A percentile compares a stretch with the other conserved stretches of the same genome.
phyloP scores from a whole-genome alignment of 2,113 vertebrate genomes.

The Ranitomeya imitator region DNA sequence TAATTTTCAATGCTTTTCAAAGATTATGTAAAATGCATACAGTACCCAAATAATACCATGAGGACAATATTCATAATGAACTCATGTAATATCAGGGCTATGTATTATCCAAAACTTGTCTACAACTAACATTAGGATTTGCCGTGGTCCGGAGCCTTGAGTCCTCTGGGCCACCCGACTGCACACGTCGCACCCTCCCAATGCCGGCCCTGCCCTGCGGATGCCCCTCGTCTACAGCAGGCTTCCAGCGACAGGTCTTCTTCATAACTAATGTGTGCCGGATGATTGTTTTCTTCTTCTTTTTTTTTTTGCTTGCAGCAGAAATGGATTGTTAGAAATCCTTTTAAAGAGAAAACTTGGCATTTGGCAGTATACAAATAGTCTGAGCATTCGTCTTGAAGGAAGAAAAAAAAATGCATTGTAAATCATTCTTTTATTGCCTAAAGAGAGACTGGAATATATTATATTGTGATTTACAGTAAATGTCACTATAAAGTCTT shows the following conservation, averaged over 20 bases:
- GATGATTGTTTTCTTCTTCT: neutral
- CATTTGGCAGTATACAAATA: slow-evolving; percentile 72
- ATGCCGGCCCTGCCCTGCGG: neutral
- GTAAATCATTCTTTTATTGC: slow-evolving; percentile 64
- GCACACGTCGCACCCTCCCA: neutral
- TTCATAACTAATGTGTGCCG: slow-evolving; percentile 1
- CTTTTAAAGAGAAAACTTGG: slow-evolving; percentile 71
- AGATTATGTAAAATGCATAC: too few species aligned
- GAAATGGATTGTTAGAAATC: slow-evolving; percentile 69
- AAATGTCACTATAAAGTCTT: slow-evolving; percentile 35
- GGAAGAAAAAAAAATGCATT: slow-evolving; percentile 62
- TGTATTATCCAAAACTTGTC: too few species aligned
- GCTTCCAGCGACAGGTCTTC: neutral
- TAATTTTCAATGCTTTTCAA: too few species aligned
- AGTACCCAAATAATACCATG: too few species aligned
- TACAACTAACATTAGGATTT: too few species aligned
- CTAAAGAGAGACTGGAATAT: slow-evolving; percentile 58
- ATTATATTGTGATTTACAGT: slow-evolving; percentile 56
- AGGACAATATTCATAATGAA: too few species aligned
- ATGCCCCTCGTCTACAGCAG: neutral
- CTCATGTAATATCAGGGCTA: too few species aligned
- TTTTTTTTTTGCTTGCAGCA: slow-evolving; percentile 18
- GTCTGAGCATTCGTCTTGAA: slow-evolving; percentile 60
- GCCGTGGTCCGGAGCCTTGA: too few species aligned
- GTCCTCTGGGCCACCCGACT: too few species aligned